These are phyloP conservation scores for Ceriagrion tenellum DNA, from an alignment of 2,888 invertebrate species.

Conservation along the genomic window DNA sequence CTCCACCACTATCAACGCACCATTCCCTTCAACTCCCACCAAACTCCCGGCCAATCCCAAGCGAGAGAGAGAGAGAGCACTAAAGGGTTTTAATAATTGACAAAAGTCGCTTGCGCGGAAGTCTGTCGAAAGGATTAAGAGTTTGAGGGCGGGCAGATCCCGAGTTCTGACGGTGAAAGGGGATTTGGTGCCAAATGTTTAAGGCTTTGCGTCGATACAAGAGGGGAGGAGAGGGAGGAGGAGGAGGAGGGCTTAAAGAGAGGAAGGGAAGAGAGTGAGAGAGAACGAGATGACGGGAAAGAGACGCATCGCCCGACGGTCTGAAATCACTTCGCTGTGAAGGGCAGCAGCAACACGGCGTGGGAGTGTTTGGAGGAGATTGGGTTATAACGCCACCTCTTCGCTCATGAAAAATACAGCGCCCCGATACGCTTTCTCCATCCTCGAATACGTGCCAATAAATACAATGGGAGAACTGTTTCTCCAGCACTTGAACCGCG, in stretches of 20 bases:
- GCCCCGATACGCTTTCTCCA: not conserved
- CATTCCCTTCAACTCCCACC: not conserved
- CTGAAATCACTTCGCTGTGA: not conserved
- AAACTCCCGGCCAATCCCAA: not conserved
- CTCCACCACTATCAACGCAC: not conserved
- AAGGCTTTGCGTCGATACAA: not conserved
- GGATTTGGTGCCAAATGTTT: conserved; percentile 22
- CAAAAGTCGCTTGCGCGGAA: conserved; percentile 3
- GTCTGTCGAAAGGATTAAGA: conserved; percentile 22
- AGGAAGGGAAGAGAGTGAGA: not conserved
- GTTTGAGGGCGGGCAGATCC: not conserved
- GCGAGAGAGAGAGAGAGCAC: not conserved
- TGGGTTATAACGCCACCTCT: not conserved
- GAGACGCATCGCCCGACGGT: not conserved
- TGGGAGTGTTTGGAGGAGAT: not conserved
- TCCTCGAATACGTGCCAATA: not conserved
- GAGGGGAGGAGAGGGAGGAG: no score
- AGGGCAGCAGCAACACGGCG: not conserved
- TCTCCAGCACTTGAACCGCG: no score
- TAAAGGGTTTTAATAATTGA: conserved; percentile 31
- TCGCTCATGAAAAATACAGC: not conserved
- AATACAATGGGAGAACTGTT: no score
- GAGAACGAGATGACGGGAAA: not conserved
- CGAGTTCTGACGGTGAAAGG: conserved; percentile 22
- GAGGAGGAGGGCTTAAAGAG: not conserved